Evolutionary conservation across 2,113 vertebrate genomes (phyloP).

Genomic region (Oncorhynchus masou): DNA sequence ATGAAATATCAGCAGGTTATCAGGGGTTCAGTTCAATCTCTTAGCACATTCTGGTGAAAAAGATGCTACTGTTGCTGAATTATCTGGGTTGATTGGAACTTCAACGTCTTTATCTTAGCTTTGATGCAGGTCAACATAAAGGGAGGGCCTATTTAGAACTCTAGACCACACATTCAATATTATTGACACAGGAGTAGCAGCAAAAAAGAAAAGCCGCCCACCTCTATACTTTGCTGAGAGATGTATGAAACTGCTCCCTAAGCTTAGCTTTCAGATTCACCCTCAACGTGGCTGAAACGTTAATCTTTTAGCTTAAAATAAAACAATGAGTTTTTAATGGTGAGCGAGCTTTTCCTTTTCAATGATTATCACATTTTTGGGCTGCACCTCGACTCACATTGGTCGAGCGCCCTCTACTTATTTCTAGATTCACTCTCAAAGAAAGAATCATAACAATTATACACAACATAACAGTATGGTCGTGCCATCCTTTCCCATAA

Average conservation of each 20-base stretch:
- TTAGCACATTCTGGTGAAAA: neutral
- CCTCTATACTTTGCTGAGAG: neutral
- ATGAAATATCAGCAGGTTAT: neutral
- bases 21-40: neutral
- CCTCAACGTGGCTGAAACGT: too few species aligned
- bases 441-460: too few species aligned
- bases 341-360: too few species aligned
- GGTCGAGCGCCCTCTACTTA: too few species aligned
- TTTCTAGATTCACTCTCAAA: neutral
- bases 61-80: neutral
- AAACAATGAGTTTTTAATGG: too few species aligned
- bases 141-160: neutral
- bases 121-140: neutral
- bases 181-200: neutral
- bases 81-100: neutral
- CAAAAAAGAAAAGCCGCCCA: neutral
- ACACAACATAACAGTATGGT: neutral
- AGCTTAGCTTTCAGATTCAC: neutral
- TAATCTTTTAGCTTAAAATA: too few species aligned
- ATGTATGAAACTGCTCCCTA: neutral
- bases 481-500: constrained; percentile 1
- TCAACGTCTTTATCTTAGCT: neutral
- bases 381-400: too few species aligned
- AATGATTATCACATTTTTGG: too few species aligned
- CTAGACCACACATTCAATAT: neutral